Percentiles rank a stretch among this genome's conserved stretches.
Conservation (phyloP, 2,888 invertebrate species). For the Anticlea derivata region DNA sequence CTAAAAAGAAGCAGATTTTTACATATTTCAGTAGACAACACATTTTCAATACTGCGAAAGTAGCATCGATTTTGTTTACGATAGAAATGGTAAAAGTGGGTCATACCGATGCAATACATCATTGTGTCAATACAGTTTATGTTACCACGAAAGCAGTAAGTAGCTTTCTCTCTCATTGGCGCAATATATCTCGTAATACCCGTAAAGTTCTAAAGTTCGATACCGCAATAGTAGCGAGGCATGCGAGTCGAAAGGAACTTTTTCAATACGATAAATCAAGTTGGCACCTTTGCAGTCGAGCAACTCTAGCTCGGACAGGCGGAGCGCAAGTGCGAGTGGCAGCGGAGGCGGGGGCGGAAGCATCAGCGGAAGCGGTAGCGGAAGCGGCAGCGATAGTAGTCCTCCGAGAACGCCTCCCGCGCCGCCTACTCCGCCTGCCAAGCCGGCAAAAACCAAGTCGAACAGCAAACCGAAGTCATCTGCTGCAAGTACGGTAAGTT, state of each 20-base stretch:
- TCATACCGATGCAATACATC: slow-evolving; percentile 30
- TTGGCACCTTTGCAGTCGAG: slow-evolving; percentile 60
- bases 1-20: no score
- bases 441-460: slow-evolving; percentile 51
- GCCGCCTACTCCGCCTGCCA: slow-evolving; percentile 60
- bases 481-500: slow-evolving; percentile 52
- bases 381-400: slow-evolving; percentile 62
- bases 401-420: slow-evolving; percentile 76
- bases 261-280: slow-evolving; percentile 42
- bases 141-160: slow-evolving; percentile 29
- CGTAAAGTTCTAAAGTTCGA: slow-evolving; percentile 37
- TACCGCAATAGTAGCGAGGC: slow-evolving; percentile 39
- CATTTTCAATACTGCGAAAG: slow-evolving; percentile 10
- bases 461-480: slow-evolving; percentile 54
- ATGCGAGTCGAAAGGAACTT: slow-evolving; percentile 37
- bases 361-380: slow-evolving; percentile 53
- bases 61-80: slow-evolving; percentile 24
- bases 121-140: slow-evolving; percentile 35
- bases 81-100: slow-evolving; percentile 29
- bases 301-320: slow-evolving; percentile 68
- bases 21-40: background rate
- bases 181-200: slow-evolving; percentile 38
- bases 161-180: slow-evolving; percentile 35
- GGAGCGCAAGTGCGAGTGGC: slow-evolving; percentile 51
- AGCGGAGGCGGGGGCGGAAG: slow-evolving; percentile 54